Evolutionary conservation across 2,888 invertebrate genomes (phyloP).

Genomic region (Thera obeliscata): DNA sequence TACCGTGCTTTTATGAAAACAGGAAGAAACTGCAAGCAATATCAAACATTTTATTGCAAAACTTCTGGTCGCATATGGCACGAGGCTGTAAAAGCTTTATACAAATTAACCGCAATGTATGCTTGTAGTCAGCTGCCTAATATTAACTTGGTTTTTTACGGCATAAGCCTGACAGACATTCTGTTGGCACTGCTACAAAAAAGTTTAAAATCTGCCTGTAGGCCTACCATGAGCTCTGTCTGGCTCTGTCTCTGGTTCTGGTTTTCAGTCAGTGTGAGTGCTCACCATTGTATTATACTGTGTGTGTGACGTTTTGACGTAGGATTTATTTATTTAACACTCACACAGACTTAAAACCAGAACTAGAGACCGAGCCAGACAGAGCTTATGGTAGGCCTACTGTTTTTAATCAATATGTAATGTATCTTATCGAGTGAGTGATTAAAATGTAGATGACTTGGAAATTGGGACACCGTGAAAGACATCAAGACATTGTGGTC

Average conservation of each 20-base stretch:
- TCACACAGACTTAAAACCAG: no score
- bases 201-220: conserved; percentile 33
- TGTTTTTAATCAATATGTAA: conserved; percentile 36
- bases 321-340: no score
- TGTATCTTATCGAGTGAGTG: conserved; percentile 21
- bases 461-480: conserved; percentile 8
- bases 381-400: no score
- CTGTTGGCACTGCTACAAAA: conserved; percentile 37
- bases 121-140: conserved; percentile 39
- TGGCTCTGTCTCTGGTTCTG: no score
- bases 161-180: conserved; percentile 35
- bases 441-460: conserved; percentile 31
- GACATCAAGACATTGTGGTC: no score
- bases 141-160: conserved; percentile 41
- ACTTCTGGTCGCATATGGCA: conserved; percentile 43
- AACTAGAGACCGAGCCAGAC: no score
- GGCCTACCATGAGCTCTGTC: no score
- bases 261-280: no score
- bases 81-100: conserved; percentile 39
- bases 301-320: no score
- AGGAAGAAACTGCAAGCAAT: conserved; percentile 36
- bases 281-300: no score
- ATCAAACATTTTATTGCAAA: conserved; percentile 44
- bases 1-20: conserved; percentile 29
- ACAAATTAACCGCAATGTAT: conserved; percentile 45